phyloP scores from a whole-genome alignment of 2,113 vertebrate species.

The Oceanodroma tethys region DNA sequence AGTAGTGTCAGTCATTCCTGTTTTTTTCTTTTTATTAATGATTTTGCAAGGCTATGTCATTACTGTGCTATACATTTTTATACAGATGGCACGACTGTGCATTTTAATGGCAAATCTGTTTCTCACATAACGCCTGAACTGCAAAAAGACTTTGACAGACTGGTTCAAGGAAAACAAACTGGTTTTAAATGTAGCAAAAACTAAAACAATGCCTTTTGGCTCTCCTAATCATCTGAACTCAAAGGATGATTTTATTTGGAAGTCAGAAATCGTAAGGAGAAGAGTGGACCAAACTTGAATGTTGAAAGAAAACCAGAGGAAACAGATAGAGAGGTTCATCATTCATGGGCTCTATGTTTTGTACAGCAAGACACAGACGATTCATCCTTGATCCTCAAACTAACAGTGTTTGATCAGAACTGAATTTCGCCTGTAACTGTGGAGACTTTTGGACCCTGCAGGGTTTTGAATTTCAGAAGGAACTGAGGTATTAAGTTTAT shows the following conservation, averaged over 20 bases:
- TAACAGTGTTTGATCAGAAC: not conserved
- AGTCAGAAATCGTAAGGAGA: constrained; percentile 59
- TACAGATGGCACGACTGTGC: constrained; percentile 86
- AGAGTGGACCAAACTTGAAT: constrained; percentile 20
- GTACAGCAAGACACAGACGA: not conserved
- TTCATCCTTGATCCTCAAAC: not conserved
- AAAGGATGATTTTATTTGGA: constrained; percentile 73
- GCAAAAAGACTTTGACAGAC: constrained; percentile 87
- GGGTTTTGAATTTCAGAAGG: not conserved
- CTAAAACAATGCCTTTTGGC: constrained; percentile 86
- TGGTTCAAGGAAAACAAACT: constrained; percentile 87
- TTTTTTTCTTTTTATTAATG: constrained; percentile 83
- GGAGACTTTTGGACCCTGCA: not conserved
- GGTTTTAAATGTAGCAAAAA: constrained; percentile 85
- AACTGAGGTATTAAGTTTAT: not conserved
- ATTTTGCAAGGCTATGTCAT: constrained; percentile 82
- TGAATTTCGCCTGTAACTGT: not conserved
- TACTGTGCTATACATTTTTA: constrained; percentile 81
- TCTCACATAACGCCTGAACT: constrained; percentile 86
- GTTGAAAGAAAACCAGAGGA: not conserved
- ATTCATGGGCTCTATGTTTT: not conserved
- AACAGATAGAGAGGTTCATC: not conserved
- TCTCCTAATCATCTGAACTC: constrained; percentile 77
- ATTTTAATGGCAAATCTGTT: constrained; percentile 88
- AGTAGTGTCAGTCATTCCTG: constrained; percentile 82